These are phyloP conservation scores for Tachystola acroxantha DNA, from an alignment of 2,888 invertebrate genomes.

Conservation along the genomic window DNA sequence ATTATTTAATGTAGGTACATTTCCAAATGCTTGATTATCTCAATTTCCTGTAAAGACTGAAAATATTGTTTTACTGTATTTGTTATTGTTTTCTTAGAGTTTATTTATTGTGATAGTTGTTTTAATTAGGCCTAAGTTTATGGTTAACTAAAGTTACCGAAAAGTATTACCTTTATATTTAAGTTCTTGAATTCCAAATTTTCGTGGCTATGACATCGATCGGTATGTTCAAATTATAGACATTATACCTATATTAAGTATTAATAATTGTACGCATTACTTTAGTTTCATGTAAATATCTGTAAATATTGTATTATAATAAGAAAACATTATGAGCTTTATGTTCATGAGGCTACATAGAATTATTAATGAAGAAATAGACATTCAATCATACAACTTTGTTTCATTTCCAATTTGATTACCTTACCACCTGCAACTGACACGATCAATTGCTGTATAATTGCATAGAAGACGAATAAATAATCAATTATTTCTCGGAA, in stretches of 20 bases:
- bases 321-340: slow-evolving; percentile 25
- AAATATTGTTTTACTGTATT: slow-evolving; percentile 50
- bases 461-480: too few species aligned
- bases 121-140: slow-evolving; percentile 42
- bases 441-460: too few species aligned
- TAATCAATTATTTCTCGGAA: too few species aligned
- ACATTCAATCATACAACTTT: not conserved
- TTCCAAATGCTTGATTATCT: too few species aligned
- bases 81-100: slow-evolving; percentile 63
- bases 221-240: slow-evolving; percentile 34
- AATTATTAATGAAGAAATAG: slow-evolving; percentile 16
- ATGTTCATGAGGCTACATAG: slow-evolving; percentile 57
- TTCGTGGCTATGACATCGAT: slow-evolving; percentile 54
- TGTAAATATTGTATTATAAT: slow-evolving; percentile 63
- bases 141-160: slow-evolving; percentile 72
- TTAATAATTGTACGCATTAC: slow-evolving; percentile 11
- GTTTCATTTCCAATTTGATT: slow-evolving; percentile 1
- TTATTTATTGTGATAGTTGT: slow-evolving; percentile 72
- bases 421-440: too few species aligned
- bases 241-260: slow-evolving; percentile 17
- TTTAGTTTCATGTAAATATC: slow-evolving; percentile 28
- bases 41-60: slow-evolving; percentile 53
- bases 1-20: not conserved
- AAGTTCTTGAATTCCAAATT: slow-evolving; percentile 55
- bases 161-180: slow-evolving; percentile 68